Evolutionary conservation across 2,888 invertebrate genomes (phyloP).

Genomic region (Temnothorax unifasciatus): DNA sequence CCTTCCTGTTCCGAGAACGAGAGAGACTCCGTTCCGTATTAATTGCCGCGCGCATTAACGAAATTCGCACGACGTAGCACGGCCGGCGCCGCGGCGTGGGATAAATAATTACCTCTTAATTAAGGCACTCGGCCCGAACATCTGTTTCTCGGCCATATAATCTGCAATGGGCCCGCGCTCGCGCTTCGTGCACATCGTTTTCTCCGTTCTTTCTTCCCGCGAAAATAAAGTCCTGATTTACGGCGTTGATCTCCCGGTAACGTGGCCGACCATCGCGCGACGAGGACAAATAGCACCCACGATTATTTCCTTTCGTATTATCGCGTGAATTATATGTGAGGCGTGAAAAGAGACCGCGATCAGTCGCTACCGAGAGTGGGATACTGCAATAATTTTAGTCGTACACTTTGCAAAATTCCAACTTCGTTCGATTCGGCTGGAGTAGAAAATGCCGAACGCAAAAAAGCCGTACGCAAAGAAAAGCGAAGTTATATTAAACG

Average conservation of each 20-base stretch:
- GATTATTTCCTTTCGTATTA: slow-evolving; percentile 75
- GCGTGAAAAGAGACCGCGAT: slow-evolving; percentile 46
- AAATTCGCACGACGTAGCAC: slow-evolving; percentile 51
- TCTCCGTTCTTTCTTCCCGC: slow-evolving; percentile 61
- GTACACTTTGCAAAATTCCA: not conserved
- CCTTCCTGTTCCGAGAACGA: slow-evolving; percentile 47
- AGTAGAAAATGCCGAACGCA: not conserved
- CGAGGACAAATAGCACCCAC: slow-evolving; percentile 76
- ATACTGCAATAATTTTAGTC: slow-evolving; percentile 34
- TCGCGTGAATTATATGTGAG: slow-evolving; percentile 72
- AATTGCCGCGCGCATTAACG: slow-evolving; percentile 69
- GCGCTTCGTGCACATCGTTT: slow-evolving; percentile 57
- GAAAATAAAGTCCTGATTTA: slow-evolving; percentile 80
- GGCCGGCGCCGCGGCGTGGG: slow-evolving; percentile 16
- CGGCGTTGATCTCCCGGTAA: slow-evolving; percentile 71
- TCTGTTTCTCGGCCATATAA: slow-evolving; percentile 74
- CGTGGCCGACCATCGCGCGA: slow-evolving; percentile 68
- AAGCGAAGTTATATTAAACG: not conserved
- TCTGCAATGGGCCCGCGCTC: slow-evolving; percentile 59
- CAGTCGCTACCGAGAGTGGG: slow-evolving; percentile 41
- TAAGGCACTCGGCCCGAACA: slow-evolving; percentile 74
- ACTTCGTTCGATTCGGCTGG: not conserved
- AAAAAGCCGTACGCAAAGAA: not conserved
- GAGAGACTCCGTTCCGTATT: slow-evolving; percentile 57
- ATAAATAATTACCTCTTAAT: slow-evolving; percentile 79